Evolutionary conservation across 2,797 vertebrate genomes (phyloP), one percentile per base, ranked within the genome.

Genomic region (Synanceia verrucosa): DNA sequence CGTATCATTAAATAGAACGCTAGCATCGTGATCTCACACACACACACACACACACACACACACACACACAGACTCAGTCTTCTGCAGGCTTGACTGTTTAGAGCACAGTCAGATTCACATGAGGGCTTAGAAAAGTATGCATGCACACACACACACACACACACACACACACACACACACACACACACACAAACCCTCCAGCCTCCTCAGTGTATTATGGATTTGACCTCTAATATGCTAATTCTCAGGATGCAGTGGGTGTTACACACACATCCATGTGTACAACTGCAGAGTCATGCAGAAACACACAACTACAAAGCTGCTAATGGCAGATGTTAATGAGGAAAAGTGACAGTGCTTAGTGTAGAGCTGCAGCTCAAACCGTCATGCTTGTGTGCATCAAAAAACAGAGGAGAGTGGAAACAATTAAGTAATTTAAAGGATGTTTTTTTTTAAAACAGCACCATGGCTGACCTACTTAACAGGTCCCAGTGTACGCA

Each of bases 201-300:
- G 82, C 51, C 34, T 77, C 43, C n/a, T 69, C 56, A 24, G 70
- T 66, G 33, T 77, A 57, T 85, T 81, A 79, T 80, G 12, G 39
- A 70, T 71, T 86, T 91, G 87, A 91, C 90, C 90, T 91, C 87
- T 82, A 81, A 73, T 80, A 83, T 86, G 79, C 57, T 68, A 85
- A 87, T 82, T 82, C 59, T 83, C 68, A 51, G 47, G 23, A 9
- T 18, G 24, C 51, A 70, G 58, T 63, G 62, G 61, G 62, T 86
- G 61, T 84, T 79, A 63, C 41, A 63, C 33, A 70, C 28, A 56
- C 36, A 9, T 4, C 64, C 9, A 70, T 62, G 47, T 56, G 51
- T 62, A 48, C 55, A 63, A 52, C 48, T 44, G 19, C 72, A 64
- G 13, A 60, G 56, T 58, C 34, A 48, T 69, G 39, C 64, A 74